These are phyloP conservation scores for Ardeotis arabs DNA, from an alignment of 2,113 vertebrate species.

Conservation along the genomic window DNA sequence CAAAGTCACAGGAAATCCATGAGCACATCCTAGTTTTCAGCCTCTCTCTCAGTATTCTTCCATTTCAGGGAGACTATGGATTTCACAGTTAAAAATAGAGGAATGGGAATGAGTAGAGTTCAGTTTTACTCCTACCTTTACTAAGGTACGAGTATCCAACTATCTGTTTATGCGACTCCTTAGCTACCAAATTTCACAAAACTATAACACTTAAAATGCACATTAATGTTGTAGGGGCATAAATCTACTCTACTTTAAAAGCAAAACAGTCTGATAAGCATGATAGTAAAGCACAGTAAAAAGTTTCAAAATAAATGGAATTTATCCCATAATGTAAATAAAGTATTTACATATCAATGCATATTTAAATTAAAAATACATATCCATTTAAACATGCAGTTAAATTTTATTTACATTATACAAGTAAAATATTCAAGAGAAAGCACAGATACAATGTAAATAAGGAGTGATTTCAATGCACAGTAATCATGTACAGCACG, in stretches of 20 bases:
- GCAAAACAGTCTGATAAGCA: background rate
- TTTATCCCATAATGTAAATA: background rate
- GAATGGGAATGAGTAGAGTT: background rate
- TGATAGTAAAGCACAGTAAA: background rate
- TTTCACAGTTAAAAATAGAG: background rate
- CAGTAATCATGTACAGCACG: background rate
- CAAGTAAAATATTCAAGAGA: background rate
- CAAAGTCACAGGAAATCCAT: background rate
- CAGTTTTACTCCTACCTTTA: background rate
- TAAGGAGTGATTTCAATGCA: background rate
- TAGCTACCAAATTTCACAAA: background rate
- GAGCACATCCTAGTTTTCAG: background rate
- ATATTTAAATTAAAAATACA: background rate
- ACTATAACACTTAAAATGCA: background rate
- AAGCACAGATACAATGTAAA: background rate
- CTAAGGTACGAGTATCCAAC: background rate
- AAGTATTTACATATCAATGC: background rate
- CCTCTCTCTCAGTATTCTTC: background rate
- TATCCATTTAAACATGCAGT: background rate
- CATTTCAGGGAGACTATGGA: background rate
- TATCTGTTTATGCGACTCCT: background rate
- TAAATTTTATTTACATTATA: background rate
- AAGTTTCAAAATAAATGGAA: background rate
- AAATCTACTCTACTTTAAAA: background rate
- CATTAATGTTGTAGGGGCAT: background rate